phyloP scores from a whole-genome alignment of 1,140 invertebrate genomes.

The Pseudobourletiella spinata region DNA sequence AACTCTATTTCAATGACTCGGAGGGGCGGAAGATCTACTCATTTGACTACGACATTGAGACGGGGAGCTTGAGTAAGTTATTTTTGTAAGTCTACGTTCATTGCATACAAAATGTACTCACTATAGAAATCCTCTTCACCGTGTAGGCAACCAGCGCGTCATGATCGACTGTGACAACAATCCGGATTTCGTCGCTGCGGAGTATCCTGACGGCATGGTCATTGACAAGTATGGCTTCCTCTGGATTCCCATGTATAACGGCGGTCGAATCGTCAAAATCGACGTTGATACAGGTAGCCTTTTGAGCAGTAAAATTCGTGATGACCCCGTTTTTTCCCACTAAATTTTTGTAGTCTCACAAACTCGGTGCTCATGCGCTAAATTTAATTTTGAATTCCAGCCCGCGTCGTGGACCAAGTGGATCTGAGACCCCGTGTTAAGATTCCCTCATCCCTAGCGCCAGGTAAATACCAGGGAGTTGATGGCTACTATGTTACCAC shows the following conservation, averaged over 20 bases:
- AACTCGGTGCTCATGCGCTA: not conserved
- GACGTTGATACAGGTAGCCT: slow-evolving; percentile 15
- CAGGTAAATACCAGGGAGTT: slow-evolving; percentile 12
- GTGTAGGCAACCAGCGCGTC: slow-evolving; percentile 10
- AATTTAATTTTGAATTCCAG: slow-evolving; percentile 3
- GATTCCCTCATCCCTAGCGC: slow-evolving; percentile 16
- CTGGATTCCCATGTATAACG: slow-evolving; percentile 15
- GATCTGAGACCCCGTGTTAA: not conserved
- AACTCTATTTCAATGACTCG: slow-evolving; percentile 22
- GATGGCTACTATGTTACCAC: slow-evolving; percentile 19
- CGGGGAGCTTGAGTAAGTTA: slow-evolving; percentile 11
- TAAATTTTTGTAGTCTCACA: no score
- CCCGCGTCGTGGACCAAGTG: slow-evolving; percentile 9
- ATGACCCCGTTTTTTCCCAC: no score
- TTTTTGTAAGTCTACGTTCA: no score
- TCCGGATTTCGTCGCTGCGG: slow-evolving; percentile 9
- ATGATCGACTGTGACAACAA: slow-evolving; percentile 4
- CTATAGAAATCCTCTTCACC: no score
- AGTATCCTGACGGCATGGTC: slow-evolving; percentile 17
- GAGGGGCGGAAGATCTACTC: slow-evolving; percentile 19
- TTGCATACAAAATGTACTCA: no score
- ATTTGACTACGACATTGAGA: slow-evolving; percentile 23
- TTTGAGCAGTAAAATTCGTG: not conserved
- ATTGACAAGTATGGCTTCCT: slow-evolving; percentile 20
- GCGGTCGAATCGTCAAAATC: slow-evolving; percentile 15